These are phyloP conservation scores for Nixonia krombeini DNA, from an alignment of 1,140 invertebrate genomes.

Conservation along the genomic window DNA sequence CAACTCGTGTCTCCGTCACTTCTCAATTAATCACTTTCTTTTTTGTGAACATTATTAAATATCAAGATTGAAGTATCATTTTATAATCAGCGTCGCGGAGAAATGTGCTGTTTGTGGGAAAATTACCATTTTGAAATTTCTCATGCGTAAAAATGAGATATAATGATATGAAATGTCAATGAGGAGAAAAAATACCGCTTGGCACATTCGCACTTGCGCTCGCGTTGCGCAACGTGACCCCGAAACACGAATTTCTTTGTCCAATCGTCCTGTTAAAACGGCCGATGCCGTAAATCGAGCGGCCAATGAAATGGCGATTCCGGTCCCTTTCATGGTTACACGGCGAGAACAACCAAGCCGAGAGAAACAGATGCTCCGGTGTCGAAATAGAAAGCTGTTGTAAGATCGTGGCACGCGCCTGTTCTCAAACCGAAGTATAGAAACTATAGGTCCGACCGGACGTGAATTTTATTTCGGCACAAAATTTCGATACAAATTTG, in stretches of 20 bases:
- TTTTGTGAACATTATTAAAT: no score
- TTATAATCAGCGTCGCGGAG: no score
- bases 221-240: constrained; percentile 28
- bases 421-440: no score
- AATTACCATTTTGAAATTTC: no score
- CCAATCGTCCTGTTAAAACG: constrained; percentile 4
- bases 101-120: no score
- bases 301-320: constrained; percentile 38
- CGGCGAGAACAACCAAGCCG: constrained; percentile 14
- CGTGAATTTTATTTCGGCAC: no score
- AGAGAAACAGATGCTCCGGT: constrained; percentile 39
- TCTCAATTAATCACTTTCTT: no score
- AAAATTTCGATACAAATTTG: no score
- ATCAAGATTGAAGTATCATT: no score
- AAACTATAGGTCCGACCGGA: no score
- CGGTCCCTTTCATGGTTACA: constrained; percentile 34
- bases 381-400: constrained; percentile 43
- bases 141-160: background rate
- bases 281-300: constrained; percentile 38
- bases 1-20: no score
- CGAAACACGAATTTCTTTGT: constrained; percentile 41
- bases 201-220: background rate
- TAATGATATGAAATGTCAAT: background rate
- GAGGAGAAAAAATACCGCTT: background rate
- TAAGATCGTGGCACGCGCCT: constrained; percentile 40